A percentile compares a stretch with the other conserved stretches of the same genome.
phyloP scores from a whole-genome alignment of 1,140 invertebrate species.

The Meloidogyne floridensis region DNA sequence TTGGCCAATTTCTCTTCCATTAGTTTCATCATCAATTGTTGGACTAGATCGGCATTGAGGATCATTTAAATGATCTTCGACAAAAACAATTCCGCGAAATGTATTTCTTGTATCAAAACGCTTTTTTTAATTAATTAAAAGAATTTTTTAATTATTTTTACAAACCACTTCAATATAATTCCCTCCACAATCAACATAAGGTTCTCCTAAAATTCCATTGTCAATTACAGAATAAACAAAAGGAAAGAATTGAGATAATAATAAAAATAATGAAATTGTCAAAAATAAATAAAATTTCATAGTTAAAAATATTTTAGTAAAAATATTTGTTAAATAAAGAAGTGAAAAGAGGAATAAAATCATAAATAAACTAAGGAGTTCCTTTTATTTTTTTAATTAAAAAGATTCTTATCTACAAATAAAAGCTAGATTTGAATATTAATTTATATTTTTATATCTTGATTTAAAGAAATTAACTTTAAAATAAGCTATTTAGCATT shows the following conservation, averaged over 20 bases:
- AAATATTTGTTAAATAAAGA: neutral
- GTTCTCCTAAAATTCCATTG: constrained; percentile 60
- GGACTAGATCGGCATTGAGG: constrained; percentile 58
- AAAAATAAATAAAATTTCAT: constrained; percentile 15
- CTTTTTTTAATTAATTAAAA: neutral
- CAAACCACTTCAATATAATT: constrained; percentile 57
- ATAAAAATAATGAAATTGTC: constrained; percentile 11
- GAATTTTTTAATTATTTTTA: neutral
- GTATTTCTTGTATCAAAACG: constrained; percentile 61
- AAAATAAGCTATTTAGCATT: too few relatives aligned
- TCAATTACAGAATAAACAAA: constrained; percentile 30
- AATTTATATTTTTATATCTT: too few relatives aligned
- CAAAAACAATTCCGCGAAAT: constrained; percentile 60
- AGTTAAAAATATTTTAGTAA: neutral
- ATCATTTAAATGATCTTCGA: constrained; percentile 58
- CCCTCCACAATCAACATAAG: constrained; percentile 60
- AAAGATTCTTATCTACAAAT: too few relatives aligned
- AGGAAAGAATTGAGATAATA: neutral
- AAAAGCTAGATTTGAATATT: too few relatives aligned
- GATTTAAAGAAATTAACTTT: too few relatives aligned
- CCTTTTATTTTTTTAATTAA: too few relatives aligned
- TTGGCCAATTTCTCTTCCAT: neutral
- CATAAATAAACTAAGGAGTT: neutral
- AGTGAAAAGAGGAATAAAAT: too few relatives aligned
- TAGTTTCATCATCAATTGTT: constrained; percentile 37